Evolutionary conservation across 1,140 invertebrate genomes (phyloP).

Genomic region (Diprion similis): DNA sequence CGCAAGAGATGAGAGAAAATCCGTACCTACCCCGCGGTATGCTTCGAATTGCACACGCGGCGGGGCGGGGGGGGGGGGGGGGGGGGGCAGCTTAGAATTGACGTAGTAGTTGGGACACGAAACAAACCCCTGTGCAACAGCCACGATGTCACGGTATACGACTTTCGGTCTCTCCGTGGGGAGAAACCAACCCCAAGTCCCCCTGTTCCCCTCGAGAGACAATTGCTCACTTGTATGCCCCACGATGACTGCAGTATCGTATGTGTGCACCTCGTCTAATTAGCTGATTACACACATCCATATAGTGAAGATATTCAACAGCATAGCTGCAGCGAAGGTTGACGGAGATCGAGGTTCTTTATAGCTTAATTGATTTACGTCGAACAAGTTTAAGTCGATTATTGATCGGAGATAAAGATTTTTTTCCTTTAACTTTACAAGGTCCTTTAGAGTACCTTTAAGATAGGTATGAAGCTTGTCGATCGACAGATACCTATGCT

Average conservation of each 20-base stretch:
- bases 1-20: slow-evolving; percentile 11
- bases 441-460: too few relatives aligned
- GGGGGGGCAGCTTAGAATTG: slow-evolving; percentile 3
- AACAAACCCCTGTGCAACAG: not conserved
- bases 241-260: not conserved
- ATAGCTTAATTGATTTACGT: too few relatives aligned
- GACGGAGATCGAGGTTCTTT: too few relatives aligned
- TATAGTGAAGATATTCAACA: not conserved
- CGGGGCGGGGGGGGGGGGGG: not conserved
- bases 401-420: too few relatives aligned
- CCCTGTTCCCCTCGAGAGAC: not conserved
- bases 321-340: too few relatives aligned
- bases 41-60: not conserved
- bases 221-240: slow-evolving; percentile 4
- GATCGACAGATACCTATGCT: too few relatives aligned
- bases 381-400: too few relatives aligned
- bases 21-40: not conserved
- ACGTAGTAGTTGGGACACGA: too few relatives aligned
- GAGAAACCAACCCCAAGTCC: not conserved
- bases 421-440: too few relatives aligned
- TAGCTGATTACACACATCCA: slow-evolving; percentile 4
- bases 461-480: too few relatives aligned
- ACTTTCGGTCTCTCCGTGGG: not conserved
- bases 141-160: slow-evolving; percentile 1
- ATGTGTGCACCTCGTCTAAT: not conserved